phyloP scores from a whole-genome alignment of 2,888 invertebrate species.

The Rotaria macrura region DNA sequence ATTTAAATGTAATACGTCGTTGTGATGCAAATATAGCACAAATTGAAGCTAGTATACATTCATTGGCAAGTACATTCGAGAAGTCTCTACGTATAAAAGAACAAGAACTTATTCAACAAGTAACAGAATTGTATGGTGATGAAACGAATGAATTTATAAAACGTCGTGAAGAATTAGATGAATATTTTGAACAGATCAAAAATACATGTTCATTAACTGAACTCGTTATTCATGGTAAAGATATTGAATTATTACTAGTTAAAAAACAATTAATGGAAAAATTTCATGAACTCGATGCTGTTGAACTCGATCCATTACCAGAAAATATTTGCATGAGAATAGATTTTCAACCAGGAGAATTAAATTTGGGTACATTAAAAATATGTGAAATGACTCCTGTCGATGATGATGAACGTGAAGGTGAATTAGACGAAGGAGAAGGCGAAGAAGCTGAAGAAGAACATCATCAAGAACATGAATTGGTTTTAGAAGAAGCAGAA shows the following conservation, averaged over 20 bases:
- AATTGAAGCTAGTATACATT: slow-evolving; percentile 46
- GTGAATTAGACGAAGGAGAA: slow-evolving; percentile 12
- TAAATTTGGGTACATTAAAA: slow-evolving; percentile 41
- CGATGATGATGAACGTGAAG: slow-evolving; percentile 25
- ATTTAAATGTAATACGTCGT: slow-evolving; percentile 41
- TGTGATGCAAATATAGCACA: slow-evolving; percentile 45
- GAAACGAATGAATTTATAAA: slow-evolving; percentile 44
- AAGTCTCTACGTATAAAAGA: slow-evolving; percentile 46
- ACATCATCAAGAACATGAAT: background rate
- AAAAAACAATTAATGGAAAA: slow-evolving; percentile 50
- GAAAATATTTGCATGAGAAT: slow-evolving; percentile 42
- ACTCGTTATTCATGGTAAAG: slow-evolving; percentile 49
- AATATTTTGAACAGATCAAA: slow-evolving; percentile 43
- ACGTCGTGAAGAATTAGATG: slow-evolving; percentile 30
- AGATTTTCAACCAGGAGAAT: slow-evolving; percentile 42
- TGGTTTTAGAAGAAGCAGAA: background rate
- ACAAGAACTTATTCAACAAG: slow-evolving; percentile 46
- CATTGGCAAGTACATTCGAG: slow-evolving; percentile 46
- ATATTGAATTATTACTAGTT: slow-evolving; percentile 49
- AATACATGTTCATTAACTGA: slow-evolving; percentile 50
- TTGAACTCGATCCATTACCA: slow-evolving; percentile 45
- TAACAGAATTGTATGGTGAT: slow-evolving; percentile 45
- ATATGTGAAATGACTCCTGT: background rate
- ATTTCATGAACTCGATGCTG: slow-evolving; percentile 40
- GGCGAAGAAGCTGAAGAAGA: background rate